Percentiles rank a stretch among this genome's conserved stretches.
phyloP scores from a whole-genome alignment of 2,888 invertebrate species.

The Beris morrisii region DNA sequence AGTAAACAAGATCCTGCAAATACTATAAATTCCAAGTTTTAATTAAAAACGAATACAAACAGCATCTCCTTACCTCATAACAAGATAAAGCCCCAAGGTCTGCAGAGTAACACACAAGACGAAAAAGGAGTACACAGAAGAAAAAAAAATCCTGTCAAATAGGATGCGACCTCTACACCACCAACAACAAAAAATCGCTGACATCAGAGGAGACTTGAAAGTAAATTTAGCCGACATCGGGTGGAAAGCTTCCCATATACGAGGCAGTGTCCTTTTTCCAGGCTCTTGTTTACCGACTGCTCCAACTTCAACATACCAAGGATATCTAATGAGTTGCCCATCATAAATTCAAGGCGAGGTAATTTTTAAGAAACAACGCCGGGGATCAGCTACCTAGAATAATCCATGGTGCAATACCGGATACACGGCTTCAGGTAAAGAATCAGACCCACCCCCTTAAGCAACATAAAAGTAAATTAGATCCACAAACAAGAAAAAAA shows the following conservation, averaged over 20 bases:
- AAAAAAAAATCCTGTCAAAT: conserved; percentile 21
- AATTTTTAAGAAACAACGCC: conserved; percentile 16
- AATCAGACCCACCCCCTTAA: too few relatives aligned
- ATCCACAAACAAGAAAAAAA: too few relatives aligned
- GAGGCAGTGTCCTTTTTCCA: background rate
- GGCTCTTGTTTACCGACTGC: conserved; percentile 13
- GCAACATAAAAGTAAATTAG: too few relatives aligned
- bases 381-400: too few relatives aligned
- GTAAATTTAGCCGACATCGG: conserved; percentile 30
- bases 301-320: background rate
- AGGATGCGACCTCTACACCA: conserved; percentile 2
- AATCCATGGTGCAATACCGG: too few relatives aligned
- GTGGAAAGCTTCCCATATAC: conserved; percentile 13
- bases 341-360: conserved; percentile 34
- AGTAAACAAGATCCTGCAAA: conserved; percentile 23
- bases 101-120: conserved; percentile 25
- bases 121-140: conserved; percentile 12
- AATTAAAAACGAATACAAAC: conserved; percentile 38
- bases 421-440: too few relatives aligned
- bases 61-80: conserved; percentile 33
- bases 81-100: conserved; percentile 27
- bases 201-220: conserved; percentile 33
- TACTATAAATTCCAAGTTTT: conserved; percentile 38
- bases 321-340: conserved; percentile 36
- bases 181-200: conserved; percentile 31